phyloP scores from a whole-genome alignment of 2,797 vertebrate species.

The Notolepis coatsorum region DNA sequence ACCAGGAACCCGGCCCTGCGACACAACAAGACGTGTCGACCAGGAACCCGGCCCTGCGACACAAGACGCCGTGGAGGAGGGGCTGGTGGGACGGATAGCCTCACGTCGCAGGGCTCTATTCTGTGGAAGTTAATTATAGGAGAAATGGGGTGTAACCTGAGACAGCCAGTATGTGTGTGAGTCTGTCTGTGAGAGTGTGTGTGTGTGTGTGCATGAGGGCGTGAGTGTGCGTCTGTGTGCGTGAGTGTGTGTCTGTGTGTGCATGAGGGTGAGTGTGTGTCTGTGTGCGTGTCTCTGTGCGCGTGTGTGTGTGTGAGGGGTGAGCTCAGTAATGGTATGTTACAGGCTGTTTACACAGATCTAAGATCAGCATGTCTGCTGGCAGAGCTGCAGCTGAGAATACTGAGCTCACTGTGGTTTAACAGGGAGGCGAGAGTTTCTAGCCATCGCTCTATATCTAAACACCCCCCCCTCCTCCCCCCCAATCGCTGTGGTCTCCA shows the following conservation, averaged over 20 bases:
- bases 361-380: neutral
- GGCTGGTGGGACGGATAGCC: neutral
- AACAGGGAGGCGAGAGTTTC: neutral
- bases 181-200: too few relatives aligned
- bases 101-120: neutral
- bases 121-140: neutral
- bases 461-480: neutral
- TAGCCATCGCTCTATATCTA: neutral
- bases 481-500: neutral
- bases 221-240: too few relatives aligned
- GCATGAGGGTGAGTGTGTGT: too few relatives aligned
- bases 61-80: neutral
- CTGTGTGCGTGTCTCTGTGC: too few relatives aligned
- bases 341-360: neutral
- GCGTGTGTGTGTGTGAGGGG: too few relatives aligned
- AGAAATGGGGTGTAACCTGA: neutral
- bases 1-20: too few relatives aligned
- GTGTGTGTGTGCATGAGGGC: too few relatives aligned
- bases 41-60: neutral
- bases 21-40: too few relatives aligned
- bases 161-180: neutral
- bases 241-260: too few relatives aligned
- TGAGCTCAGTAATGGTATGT: neutral
- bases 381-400: neutral
- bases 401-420: neutral